phyloP scores from a whole-genome alignment of 2,888 invertebrate genomes.

The Epistrophe eligans region DNA sequence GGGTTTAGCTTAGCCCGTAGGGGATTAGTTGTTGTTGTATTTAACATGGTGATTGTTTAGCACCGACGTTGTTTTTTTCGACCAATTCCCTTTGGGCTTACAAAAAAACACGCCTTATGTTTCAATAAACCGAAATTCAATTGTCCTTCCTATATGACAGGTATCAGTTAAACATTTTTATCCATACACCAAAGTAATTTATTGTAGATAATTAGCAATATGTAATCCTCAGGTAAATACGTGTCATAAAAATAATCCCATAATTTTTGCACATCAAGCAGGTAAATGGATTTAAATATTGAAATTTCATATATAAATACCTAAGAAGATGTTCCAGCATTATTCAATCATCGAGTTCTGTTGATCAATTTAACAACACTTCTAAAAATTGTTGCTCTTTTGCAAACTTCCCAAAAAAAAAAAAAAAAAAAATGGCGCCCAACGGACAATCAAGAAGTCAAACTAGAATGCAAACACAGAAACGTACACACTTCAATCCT shows the following conservation, averaged over 20 bases:
- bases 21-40: too few relatives aligned
- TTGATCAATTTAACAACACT: not conserved
- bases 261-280: not conserved
- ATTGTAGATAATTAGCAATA: not conserved
- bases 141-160: not conserved
- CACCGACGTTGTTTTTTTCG: too few relatives aligned
- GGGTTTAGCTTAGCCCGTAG: too few relatives aligned
- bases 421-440: conserved; percentile 2
- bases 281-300: not conserved
- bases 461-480: conserved; percentile 92
- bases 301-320: not conserved
- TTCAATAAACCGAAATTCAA: not conserved
- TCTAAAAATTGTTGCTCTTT: not conserved
- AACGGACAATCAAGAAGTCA: not conserved
- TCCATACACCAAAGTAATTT: too few relatives aligned
- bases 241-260: not conserved
- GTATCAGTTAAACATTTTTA: too few relatives aligned
- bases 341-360: not conserved
- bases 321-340: not conserved
- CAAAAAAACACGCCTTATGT: too few relatives aligned
- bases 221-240: not conserved
- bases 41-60: too few relatives aligned
- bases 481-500: conserved; percentile 80
- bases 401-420: not conserved
- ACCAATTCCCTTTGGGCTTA: too few relatives aligned